Conservation (phyloP, 2,888 invertebrate species). For the Pharmacophagus antenor region DNA sequence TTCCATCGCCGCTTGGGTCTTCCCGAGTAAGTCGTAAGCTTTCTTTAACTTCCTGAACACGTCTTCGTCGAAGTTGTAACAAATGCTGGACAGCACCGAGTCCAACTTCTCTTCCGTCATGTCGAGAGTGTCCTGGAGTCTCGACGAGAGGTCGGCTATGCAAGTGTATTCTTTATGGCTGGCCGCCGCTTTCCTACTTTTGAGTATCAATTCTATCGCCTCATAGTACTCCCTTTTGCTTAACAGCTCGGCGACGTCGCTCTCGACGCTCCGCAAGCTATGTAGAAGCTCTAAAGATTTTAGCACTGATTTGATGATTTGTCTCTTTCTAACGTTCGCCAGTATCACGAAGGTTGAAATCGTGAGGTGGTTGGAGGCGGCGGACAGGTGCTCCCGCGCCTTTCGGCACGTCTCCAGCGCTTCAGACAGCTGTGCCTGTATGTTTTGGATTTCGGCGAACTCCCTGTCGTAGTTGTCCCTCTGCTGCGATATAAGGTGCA, state of each 20-base stretch:
- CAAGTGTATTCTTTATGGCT: conserved; percentile 94
- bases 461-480: conserved; percentile 93
- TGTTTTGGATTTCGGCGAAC: conserved; percentile 87
- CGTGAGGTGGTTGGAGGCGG: conserved; percentile 90
- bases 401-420: conserved; percentile 86
- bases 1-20: conserved; percentile 95
- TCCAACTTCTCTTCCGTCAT: conserved; percentile 96
- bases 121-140: conserved; percentile 94
- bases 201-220: conserved; percentile 93
- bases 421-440: conserved; percentile 85
- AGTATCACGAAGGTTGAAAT: conserved; percentile 93
- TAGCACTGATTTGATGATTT: conserved; percentile 89
- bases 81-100: conserved; percentile 89
- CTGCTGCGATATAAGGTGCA: conserved; percentile 95
- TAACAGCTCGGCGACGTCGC: conserved; percentile 90
- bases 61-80: conserved; percentile 86
- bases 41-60: conserved; percentile 91
- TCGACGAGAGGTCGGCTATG: conserved; percentile 91
- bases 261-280: conserved; percentile 88
- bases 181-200: conserved; percentile 92
- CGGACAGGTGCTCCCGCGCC: conserved; percentile 86
- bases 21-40: conserved; percentile 94
- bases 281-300: conserved; percentile 83
- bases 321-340: conserved; percentile 94
- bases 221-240: conserved; percentile 92